A percentile compares a stretch with the other conserved stretches of the same genome.
Evolutionary conservation across 2,113 vertebrate genomes (phyloP).

Genomic region (Ranitomeya variabilis): DNA sequence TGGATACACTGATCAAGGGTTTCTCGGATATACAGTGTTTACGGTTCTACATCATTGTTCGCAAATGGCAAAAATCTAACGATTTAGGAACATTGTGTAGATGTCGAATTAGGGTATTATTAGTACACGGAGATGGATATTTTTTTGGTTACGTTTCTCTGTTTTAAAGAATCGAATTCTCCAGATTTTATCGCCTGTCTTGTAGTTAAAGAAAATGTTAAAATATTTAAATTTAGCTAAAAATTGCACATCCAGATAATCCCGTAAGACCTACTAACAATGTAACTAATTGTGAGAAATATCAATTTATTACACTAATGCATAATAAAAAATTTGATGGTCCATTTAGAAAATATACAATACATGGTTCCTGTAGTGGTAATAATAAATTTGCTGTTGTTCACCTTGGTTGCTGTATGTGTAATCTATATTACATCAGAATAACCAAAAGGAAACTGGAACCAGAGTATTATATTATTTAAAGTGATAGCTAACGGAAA

Average conservation of each 20-base stretch:
- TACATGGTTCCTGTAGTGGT: slow-evolving; percentile 44
- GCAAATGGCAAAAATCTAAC: slow-evolving; percentile 31
- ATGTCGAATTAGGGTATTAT: slow-evolving; percentile 45
- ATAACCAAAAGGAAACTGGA: slow-evolving; percentile 48
- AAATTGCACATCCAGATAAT: slow-evolving; percentile 30
- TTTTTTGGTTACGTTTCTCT: slow-evolving; percentile 37
- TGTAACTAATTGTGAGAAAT: slow-evolving; percentile 37
- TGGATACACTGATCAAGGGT: slow-evolving; percentile 28
- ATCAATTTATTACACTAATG: slow-evolving; percentile 46
- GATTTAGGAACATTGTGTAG: slow-evolving; percentile 38
- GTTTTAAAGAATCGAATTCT: slow-evolving; percentile 42
- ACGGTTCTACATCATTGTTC: slow-evolving; percentile 23
- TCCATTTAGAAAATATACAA: slow-evolving; percentile 44
- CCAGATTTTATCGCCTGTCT: slow-evolving; percentile 40
- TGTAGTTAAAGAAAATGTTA: slow-evolving; percentile 37
- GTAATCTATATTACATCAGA: slow-evolving; percentile 49
- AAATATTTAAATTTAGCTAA: slow-evolving; percentile 34
- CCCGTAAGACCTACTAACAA: slow-evolving; percentile 38
- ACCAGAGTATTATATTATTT: slow-evolving; percentile 48
- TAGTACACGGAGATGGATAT: slow-evolving; percentile 38
- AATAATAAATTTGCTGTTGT: slow-evolving; percentile 47
- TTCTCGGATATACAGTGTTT: slow-evolving; percentile 31
- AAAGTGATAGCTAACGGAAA: slow-evolving; percentile 33
- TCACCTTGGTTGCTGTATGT: slow-evolving; percentile 41
- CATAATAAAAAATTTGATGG: slow-evolving; percentile 28